Base-by-base conservation (phyloP, 2,888 invertebrate species). In the Pantelozetes paolii region DNA sequence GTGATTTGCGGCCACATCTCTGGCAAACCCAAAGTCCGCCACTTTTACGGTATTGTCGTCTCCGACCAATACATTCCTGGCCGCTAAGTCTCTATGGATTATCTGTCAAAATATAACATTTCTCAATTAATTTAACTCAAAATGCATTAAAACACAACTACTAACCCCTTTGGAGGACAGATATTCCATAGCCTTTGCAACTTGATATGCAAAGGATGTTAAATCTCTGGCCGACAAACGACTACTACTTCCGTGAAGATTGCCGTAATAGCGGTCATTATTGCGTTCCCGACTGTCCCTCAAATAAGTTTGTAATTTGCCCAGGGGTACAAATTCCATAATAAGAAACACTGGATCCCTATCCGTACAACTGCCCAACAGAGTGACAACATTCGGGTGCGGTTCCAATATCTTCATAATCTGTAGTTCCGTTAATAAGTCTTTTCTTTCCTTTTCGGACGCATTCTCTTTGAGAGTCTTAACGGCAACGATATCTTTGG, bases 31-130 rank as follows among this genome's bases (percentile, higher is more conserved):
- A 82, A 92, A 92, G 84, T 92, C 92, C 1, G 91, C 91, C 77
- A 92, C 90, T 85, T 92, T 92, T 82, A 91, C 91, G 75, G 90
- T 86, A 81, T 91, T 91, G 82, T 91, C 90, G 82, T 91, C 90
- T 81, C 90, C 90, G 6, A 92, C 88, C 18, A 92, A 84, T 23
- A 92, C 87, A 82, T 92, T 92, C 72, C 92, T 86, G 0, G 91
- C 90, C 0, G 92, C 92, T 71, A 92, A 82, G 83, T 92, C 92
- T 18, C 92, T 87, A 82, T 92, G 92, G 18, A 92, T 89, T 79
- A 92, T 89, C 92, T 92, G 48, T 2, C 40, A n/a, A 75, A 71
- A 15, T 5, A 26, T 50, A 28, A 59, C n/a, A 30, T 32, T 5
- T 36, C 23, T n/a, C 0, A 18, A 15, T 9, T 23, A 11, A 40